phyloP scores from a whole-genome alignment of 2,888 invertebrate species.

The Idaea straminata region DNA sequence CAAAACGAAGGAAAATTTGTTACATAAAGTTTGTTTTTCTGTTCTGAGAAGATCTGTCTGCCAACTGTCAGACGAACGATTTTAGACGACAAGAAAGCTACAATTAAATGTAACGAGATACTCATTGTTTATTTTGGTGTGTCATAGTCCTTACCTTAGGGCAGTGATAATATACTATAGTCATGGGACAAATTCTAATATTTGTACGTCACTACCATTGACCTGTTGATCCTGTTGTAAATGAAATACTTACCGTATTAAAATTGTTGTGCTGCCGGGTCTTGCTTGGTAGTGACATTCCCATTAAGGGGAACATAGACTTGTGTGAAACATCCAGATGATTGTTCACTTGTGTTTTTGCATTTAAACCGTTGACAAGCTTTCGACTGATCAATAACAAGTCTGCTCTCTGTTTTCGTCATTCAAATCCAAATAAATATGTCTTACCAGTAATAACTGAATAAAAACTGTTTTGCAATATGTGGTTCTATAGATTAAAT shows the following conservation, averaged over 20 bases:
- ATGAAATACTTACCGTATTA: neutral
- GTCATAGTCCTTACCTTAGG: no score
- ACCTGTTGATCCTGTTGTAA: neutral
- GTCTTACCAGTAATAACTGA: neutral
- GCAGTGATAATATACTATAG: no score
- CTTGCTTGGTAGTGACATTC: slow-evolving; percentile 39
- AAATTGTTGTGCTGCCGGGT: slow-evolving; percentile 6
- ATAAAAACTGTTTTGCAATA: neutral
- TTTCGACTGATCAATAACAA: no score
- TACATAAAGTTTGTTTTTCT: no score
- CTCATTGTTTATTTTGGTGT: no score
- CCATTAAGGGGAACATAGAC: slow-evolving; percentile 32
- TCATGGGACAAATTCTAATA: no score
- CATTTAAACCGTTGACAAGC: neutral
- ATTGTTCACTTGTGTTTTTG: neutral
- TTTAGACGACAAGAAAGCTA: no score
- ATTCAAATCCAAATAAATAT: neutral
- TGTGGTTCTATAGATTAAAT: neutral
- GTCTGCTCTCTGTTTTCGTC: neutral
- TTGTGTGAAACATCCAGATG: neutral
- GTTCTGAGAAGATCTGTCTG: no score
- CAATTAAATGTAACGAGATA: no score
- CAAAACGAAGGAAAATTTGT: no score
- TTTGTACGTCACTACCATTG: neutral
- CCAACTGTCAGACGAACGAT: no score